These are phyloP conservation scores for Hemiscyllium ocellatum DNA, from an alignment of 2,113 vertebrate species.

Conservation along the genomic window DNA sequence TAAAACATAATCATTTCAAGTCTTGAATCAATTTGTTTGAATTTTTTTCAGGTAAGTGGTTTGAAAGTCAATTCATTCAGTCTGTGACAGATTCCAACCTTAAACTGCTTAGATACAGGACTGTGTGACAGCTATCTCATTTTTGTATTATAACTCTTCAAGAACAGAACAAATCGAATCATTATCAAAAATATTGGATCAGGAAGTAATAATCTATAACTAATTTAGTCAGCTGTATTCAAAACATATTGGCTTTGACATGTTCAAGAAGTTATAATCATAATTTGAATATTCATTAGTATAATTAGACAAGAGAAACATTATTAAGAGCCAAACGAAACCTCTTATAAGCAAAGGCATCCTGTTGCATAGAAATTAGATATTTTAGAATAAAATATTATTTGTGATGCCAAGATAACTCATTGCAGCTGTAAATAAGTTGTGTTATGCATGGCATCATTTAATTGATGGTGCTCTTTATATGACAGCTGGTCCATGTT, in stretches of 20 bases:
- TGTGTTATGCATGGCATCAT: background rate
- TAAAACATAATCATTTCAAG: background rate
- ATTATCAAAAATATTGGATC: background rate
- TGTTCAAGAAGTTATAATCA: background rate
- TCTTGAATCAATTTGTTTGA: background rate
- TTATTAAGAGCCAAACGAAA: background rate
- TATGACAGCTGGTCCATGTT: background rate
- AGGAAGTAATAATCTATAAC: background rate
- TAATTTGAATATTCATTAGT: constrained; percentile 6
- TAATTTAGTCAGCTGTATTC: background rate
- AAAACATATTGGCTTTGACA: background rate
- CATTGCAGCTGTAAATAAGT: background rate
- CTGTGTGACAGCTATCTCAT: background rate
- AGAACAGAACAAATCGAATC: background rate
- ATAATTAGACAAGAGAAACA: background rate
- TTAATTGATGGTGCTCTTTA: constrained; percentile 8
- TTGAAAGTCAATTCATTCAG: background rate
- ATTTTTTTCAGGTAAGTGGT: background rate
- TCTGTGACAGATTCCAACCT: background rate
- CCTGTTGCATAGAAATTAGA: background rate
- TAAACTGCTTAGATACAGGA: background rate
- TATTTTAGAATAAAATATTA: constrained; percentile 1
- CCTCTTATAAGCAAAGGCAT: background rate
- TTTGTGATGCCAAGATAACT: background rate
- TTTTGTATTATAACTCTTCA: background rate